A percentile compares a stretch with the other conserved stretches of the same genome.
Evolutionary conservation across 2,113 vertebrate species (phyloP).

Genomic region (Tupaia chinensis): DNA sequence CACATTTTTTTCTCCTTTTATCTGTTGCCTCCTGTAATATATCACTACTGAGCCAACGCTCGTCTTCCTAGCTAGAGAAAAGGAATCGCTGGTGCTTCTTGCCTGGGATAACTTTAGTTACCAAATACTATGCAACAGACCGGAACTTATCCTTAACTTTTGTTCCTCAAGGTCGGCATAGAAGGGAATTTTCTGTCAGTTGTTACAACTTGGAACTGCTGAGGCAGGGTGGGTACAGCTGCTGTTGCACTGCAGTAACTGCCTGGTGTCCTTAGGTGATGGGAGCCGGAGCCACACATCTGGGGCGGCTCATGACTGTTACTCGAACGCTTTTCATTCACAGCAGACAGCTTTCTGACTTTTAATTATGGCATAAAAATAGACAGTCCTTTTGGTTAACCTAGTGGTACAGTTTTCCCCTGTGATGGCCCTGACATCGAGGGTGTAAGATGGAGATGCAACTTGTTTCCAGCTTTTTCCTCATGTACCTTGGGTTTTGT

Average conservation of each 20-base stretch:
- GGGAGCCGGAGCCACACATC: background rate
- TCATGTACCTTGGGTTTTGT: background rate
- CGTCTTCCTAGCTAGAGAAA: background rate
- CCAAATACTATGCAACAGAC: background rate
- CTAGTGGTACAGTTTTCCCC: background rate
- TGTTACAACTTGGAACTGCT: slow-evolving; percentile 13
- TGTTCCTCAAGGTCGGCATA: background rate
- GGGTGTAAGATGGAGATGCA: background rate
- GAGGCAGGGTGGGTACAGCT: background rate
- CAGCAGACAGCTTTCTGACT: slow-evolving; percentile 25
- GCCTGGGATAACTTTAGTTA: slow-evolving; percentile 3
- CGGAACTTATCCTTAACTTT: background rate
- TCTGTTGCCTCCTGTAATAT: background rate
- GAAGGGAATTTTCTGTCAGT: background rate
- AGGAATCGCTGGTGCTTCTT: background rate
- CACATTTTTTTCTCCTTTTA: background rate
- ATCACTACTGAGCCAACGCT: background rate
- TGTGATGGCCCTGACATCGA: background rate
- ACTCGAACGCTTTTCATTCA: slow-evolving; percentile 49
- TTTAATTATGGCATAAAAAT: slow-evolving; percentile 25
- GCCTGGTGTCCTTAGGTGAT: background rate
- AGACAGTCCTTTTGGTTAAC: background rate
- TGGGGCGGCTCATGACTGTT: background rate
- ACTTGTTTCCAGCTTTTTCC: background rate
- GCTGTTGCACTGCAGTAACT: too few species aligned